Evolutionary conservation across 1,140 invertebrate genomes (phyloP).

Genomic region (Metopolophium dirhodum): DNA sequence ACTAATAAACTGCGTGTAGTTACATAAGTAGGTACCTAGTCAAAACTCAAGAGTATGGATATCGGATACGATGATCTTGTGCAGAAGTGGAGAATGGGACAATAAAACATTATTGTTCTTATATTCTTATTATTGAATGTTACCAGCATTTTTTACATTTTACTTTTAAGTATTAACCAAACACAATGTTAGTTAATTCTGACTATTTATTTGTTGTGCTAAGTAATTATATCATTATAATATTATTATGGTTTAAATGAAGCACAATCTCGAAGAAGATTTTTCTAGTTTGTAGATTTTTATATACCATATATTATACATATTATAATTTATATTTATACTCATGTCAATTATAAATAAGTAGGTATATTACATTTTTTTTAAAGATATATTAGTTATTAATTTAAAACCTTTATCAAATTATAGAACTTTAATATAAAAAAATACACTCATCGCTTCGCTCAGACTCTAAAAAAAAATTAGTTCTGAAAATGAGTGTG

Average conservation of each 20-base stretch:
- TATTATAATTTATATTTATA: too few species aligned
- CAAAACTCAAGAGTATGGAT: not conserved
- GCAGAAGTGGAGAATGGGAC: not conserved
- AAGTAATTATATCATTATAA: not conserved
- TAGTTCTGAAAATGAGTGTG: not conserved
- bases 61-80: not conserved
- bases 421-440: not conserved
- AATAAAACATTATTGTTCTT: not conserved
- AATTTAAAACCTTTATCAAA: not conserved
- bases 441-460: too few species aligned
- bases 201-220: not conserved
- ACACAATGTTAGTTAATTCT: too few species aligned
- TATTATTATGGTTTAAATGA: not conserved
- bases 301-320: not conserved
- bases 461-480: too few species aligned
- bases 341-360: too few species aligned
- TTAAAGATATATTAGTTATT: not conserved
- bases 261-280: not conserved
- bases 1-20: not conserved
- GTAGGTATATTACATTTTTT: too few species aligned
- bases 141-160: too few species aligned
- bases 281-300: not conserved
- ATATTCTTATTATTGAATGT: too few species aligned
- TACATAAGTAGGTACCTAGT: not conserved
- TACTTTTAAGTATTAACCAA: too few species aligned